These are phyloP conservation scores for Psylliodes chrysocephalus DNA, from an alignment of 2,888 invertebrate genomes.

Conservation along the genomic window DNA sequence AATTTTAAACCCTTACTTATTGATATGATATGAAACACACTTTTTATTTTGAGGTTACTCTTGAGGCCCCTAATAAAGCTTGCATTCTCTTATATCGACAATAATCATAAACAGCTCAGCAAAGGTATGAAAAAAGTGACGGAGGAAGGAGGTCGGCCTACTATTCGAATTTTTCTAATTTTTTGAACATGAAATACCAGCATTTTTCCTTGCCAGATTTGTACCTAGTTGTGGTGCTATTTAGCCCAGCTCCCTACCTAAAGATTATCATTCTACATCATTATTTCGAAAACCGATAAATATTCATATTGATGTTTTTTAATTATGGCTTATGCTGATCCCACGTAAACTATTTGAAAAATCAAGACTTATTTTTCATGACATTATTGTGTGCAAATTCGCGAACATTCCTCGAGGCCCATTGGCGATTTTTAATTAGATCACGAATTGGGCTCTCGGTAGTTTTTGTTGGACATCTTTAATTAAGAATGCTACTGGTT, in stretches of 20 bases:
- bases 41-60: no score
- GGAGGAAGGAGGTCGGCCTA: no score
- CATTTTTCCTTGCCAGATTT: no score
- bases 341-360: constrained; percentile 30
- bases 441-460: constrained; percentile 20
- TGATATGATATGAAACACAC: no score
- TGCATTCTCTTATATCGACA: background rate
- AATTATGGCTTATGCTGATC: constrained; percentile 7
- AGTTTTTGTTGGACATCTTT: constrained; percentile 12
- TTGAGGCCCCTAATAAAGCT: background rate
- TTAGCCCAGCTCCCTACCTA: background rate
- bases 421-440: constrained; percentile 37
- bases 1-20: no score
- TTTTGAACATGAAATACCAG: no score
- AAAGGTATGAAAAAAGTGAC: no score
- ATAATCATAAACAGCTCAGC: background rate
- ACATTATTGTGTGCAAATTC: constrained; percentile 41
- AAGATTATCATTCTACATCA: background rate
- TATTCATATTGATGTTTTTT: constrained; percentile 21
- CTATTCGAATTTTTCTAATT: no score
- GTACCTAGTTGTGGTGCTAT: no score
- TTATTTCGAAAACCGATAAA: constrained; percentile 12
- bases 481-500: constrained; percentile 12
- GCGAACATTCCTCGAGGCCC: constrained; percentile 25
- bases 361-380: constrained; percentile 30